Evolutionary conservation across 2,888 invertebrate genomes (phyloP).

Genomic region (Mythimna pallens): DNA sequence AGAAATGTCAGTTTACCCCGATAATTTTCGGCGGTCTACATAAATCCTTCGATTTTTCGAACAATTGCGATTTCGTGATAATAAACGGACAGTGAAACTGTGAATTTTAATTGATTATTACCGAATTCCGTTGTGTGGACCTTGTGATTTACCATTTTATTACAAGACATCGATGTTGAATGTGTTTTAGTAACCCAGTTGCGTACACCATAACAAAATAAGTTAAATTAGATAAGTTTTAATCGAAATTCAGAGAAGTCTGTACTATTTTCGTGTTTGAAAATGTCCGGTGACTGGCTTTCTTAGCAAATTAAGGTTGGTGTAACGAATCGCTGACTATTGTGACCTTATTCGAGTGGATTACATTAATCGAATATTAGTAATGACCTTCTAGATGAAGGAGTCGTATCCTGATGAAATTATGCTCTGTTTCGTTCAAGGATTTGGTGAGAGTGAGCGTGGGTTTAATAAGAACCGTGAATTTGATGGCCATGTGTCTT

Average conservation of each 20-base stretch:
- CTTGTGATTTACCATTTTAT: conserved; percentile 53
- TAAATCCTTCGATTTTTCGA: conserved; percentile 50
- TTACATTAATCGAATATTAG: conserved; percentile 61
- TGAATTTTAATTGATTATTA: conserved; percentile 43
- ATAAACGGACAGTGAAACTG: conserved; percentile 49
- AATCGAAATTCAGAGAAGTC: conserved; percentile 51
- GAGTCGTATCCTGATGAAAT: conserved; percentile 89
- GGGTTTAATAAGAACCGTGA: conserved; percentile 80
- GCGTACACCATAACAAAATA: conserved; percentile 45
- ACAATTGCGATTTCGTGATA: conserved; percentile 41
- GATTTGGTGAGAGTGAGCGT: conserved; percentile 89
- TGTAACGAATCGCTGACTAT: conserved; percentile 59
- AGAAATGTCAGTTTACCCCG: conserved; percentile 76
- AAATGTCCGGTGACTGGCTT: conserved; percentile 63
- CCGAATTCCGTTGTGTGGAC: conserved; percentile 33
- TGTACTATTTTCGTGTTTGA: conserved; percentile 60
- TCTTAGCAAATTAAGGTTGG: conserved; percentile 46
- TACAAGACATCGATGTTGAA: conserved; percentile 46
- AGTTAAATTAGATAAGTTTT: conserved; percentile 43
- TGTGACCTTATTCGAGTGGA: conserved; percentile 67
- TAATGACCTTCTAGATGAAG: conserved; percentile 89
- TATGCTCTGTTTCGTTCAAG: conserved; percentile 94
- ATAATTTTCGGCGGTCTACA: conserved; percentile 67
- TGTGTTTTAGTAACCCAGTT: conserved; percentile 49
- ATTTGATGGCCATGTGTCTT: conserved; percentile 73